Conservation (phyloP, 2,797 vertebrate genomes). For the Smutsia gigantea region DNA sequence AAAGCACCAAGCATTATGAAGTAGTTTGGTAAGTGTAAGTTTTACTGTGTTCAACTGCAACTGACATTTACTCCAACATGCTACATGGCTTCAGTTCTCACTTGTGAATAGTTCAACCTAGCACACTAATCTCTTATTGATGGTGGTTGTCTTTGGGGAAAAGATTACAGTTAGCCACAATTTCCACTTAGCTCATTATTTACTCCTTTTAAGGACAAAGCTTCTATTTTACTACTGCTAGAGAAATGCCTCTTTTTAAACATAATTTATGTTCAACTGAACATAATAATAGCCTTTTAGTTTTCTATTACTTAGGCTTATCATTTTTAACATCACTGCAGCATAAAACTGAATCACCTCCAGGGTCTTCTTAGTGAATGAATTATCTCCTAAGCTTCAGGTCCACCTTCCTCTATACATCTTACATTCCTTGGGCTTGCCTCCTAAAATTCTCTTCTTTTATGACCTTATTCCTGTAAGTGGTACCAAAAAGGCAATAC, state of each 20-base stretch:
- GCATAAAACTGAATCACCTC: neutral
- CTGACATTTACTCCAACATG: neutral
- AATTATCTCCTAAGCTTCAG: neutral
- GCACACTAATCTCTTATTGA: neutral
- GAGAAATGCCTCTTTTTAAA: neutral
- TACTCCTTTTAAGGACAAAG: neutral
- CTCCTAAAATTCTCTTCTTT: constrained; percentile 11
- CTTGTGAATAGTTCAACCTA: neutral
- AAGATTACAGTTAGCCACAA: neutral
- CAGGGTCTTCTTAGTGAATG: neutral
- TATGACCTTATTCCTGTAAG: neutral
- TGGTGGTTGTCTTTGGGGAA: neutral
- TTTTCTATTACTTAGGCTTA: neutral
- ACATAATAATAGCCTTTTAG: neutral
- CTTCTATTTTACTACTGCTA: constrained; percentile 2
- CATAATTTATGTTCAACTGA: neutral
- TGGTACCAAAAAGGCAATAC: neutral
- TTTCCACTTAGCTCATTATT: neutral
- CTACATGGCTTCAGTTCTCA: neutral
- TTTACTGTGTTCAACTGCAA: neutral
- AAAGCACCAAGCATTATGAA: neutral
- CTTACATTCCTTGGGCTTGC: neutral
- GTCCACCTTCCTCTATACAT: neutral
- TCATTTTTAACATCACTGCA: neutral
- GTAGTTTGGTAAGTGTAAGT: neutral